Evolutionary conservation across 2,113 vertebrate genomes (phyloP).

Genomic region (Protobothrops mucrosquamatus): DNA sequence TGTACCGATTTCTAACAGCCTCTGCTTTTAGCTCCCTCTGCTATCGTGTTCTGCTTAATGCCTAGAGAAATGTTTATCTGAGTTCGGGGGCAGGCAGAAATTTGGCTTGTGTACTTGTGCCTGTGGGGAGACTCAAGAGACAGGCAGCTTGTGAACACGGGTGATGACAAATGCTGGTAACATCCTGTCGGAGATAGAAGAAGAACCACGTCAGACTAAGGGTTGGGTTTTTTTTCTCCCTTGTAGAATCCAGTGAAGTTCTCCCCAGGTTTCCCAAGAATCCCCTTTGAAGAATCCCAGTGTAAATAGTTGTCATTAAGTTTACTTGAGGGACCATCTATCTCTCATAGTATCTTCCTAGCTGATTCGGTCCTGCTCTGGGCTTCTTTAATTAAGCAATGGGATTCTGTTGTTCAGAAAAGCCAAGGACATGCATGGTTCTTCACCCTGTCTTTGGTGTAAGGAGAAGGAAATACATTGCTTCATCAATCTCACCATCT

Average conservation of each 20-base stretch:
- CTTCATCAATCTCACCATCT: neutral
- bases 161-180: neutral
- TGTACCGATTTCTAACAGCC: neutral
- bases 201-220: neutral
- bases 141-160: neutral
- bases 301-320: neutral
- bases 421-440: neutral
- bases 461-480: neutral
- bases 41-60: neutral
- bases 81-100: neutral
- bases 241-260: neutral
- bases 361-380: neutral
- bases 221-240: neutral
- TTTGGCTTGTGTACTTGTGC: neutral
- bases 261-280: neutral
- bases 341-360: neutral
- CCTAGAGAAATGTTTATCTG: neutral
- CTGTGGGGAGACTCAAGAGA: neutral
- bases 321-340: neutral
- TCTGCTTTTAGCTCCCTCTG: neutral
- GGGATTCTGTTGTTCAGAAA: neutral
- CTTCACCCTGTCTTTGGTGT: neutral
- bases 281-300: neutral
- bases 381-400: neutral
- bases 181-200: neutral